Base-by-base conservation (phyloP, 2,113 vertebrate genomes). In the Oryzias curvinotus region DNA sequence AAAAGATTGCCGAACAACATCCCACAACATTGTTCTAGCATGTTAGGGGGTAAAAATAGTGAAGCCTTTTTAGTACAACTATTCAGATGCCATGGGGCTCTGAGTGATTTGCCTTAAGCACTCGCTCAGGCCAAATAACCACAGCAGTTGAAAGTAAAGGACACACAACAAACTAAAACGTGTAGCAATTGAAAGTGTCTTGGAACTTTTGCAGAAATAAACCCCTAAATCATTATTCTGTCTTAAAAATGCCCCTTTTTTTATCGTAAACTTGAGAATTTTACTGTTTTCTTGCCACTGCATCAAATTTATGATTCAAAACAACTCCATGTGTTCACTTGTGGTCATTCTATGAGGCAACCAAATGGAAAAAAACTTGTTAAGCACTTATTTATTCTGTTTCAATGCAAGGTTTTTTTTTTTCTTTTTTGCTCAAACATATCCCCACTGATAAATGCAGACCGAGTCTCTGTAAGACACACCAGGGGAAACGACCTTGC, bases 401-500 rank as follows among this genome's bases (percentile, higher is more conserved):
- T 15, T 15, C 54, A 58, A 21, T 5, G 10, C 19, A 52, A 19
- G 3, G 4, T 50, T 17, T 46, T 46, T 14, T 44, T 48, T 48
- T 16, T 65, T 15, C 16, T 51, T 5, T 51, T 7, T 17, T 42
- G 42, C 58, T 58, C 65, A 60, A 62, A 72, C 52, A 51, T 47
- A 15, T 52, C 52, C 45, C 53, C 67, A 28, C 70, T 14, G 54
- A 51, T 66, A 47, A 63, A 75, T 68, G 68, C 70, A 62, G 58
- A 55, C 16, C 16, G 65, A 57, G 17, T 42, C 54, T 41, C 54
- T 19, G 57, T 45, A 10, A 45, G 50, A 60, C 57, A 60, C 43
- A 74, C 60, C 45, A n/a, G 2, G 48, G 45, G 69, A 47, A 69
- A 73, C 51, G 56, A 82, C 69, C 73, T 80, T 82, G 77, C 67